Evolutionary conservation across 2,888 invertebrate genomes (phyloP), one percentile per base, ranked within the genome.

Genomic region (Blera fallax): DNA sequence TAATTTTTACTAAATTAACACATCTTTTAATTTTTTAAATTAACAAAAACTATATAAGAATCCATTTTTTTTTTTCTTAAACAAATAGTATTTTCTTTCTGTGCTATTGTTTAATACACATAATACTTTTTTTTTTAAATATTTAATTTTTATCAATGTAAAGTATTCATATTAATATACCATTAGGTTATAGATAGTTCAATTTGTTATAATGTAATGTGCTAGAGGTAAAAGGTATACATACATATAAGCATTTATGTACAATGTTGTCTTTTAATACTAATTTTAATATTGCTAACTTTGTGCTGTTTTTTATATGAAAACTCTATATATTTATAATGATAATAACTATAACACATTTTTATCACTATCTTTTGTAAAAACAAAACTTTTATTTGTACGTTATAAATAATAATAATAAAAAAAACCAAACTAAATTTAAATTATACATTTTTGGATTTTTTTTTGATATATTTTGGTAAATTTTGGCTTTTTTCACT

Each of bases 61-160:
- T 56, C 43, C 54, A 72, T 60, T 60, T 48, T 62, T 48, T 37
- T 72, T 72, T 37, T 45, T 48, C 11, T 2, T 3, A 29, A 81
- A 77, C 81, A 48, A 72, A 79, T 72, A 85, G 85, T 81, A 85
- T 81, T 81, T 77, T 65, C 40, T 52, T 77, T 85, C 70, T 85
- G 81, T 85, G 80, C 85, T 76, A 52, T 81, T 80, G 58, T 81
- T 80, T 81, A 32, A 58, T 27, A 74, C 32, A 69, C 11, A 52
- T 67, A 69, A n/a, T 69, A 72, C 64, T 8, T 34, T 40, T 40
- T 40, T 3, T 40, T 5, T n/a, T 40, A 40, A 3, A 14, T 40
- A 58, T 70, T 67, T 81, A 45, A 64, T 65, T 76, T 80, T 64
- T 70, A 69, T 37, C 43, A 76, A 70, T 72, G 58, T 81, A 76